These are phyloP conservation scores for Setophaga petechia DNA, from an alignment of 2,113 vertebrate species.

Conservation along the genomic window DNA sequence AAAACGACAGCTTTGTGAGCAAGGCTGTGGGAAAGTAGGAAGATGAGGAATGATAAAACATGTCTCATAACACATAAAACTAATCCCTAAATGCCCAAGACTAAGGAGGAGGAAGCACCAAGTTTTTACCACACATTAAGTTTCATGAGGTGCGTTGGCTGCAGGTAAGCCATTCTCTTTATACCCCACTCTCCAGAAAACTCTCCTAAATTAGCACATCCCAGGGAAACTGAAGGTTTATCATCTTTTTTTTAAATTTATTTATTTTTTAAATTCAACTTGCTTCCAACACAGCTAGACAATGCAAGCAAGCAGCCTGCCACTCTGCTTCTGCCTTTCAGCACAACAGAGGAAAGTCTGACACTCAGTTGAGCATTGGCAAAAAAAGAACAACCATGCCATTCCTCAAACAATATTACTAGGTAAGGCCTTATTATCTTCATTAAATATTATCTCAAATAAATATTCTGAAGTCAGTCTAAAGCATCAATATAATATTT, in stretches of 20 bases:
- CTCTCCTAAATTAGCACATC: not conserved
- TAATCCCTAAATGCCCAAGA: not conserved
- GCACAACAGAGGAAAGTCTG: not conserved
- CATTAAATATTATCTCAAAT: not conserved
- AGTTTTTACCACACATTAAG: not conserved
- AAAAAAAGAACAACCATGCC: not conserved
- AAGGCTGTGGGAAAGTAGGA: not conserved
- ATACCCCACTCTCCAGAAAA: rapidly evolving
- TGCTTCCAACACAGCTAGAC: not conserved
- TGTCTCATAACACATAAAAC: not conserved
- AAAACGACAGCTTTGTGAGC: rapidly evolving
- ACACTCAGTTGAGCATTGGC: rapidly evolving
- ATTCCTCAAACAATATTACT: not conserved
- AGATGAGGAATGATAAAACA: not conserved
- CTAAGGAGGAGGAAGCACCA: not conserved
- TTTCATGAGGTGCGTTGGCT: not conserved
- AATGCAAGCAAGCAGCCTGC: not conserved
- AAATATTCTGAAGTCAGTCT: not conserved
- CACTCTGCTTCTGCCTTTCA: not conserved
- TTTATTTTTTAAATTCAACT: not conserved
- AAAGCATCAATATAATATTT: not conserved
- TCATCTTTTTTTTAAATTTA: not conserved
- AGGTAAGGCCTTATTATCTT: not conserved
- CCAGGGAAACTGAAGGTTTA: not conserved
- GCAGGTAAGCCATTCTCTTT: not conserved